phyloP scores from a whole-genome alignment of 2,113 vertebrate species.

The Siniperca knerii region DNA sequence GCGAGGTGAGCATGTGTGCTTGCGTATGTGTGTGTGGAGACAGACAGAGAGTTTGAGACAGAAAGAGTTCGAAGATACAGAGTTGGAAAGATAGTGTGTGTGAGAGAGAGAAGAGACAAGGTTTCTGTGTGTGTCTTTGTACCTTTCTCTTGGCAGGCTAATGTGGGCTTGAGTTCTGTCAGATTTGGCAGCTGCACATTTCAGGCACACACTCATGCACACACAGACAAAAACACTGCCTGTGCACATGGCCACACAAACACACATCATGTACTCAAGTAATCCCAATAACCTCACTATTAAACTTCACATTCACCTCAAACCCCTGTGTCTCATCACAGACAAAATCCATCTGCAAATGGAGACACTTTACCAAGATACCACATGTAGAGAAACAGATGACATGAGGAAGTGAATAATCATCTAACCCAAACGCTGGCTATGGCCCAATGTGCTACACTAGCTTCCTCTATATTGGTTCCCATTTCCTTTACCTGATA shows the following conservation, averaged over 20 bases:
- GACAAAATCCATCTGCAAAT: slow-evolving; percentile 4
- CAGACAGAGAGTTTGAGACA: slow-evolving; percentile 71
- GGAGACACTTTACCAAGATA: slow-evolving; percentile 34
- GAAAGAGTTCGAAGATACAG: slow-evolving; percentile 76
- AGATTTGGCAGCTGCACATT: slow-evolving; percentile 79
- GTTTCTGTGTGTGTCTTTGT: slow-evolving; percentile 59
- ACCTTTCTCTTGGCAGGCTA: slow-evolving; percentile 80
- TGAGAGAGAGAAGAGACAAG: slow-evolving; percentile 45
- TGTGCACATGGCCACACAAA: slow-evolving; percentile 34
- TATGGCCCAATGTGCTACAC: background rate
- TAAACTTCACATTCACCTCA: slow-evolving; percentile 39
- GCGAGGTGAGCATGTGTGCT: slow-evolving; percentile 76
- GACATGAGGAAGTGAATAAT: slow-evolving; percentile 48
- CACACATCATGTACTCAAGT: slow-evolving; percentile 29
- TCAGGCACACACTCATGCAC: slow-evolving; percentile 37
- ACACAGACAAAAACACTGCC: slow-evolving; percentile 14
- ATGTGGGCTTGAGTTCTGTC: slow-evolving; percentile 79
- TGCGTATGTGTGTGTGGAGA: slow-evolving; percentile 55
- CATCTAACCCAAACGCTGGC: slow-evolving; percentile 14
- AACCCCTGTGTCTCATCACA: slow-evolving; percentile 13
- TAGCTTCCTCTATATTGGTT: slow-evolving; percentile 34
- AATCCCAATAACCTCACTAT: slow-evolving; percentile 48
- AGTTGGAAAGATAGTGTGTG: slow-evolving; percentile 62
- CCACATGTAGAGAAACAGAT: slow-evolving; percentile 46
- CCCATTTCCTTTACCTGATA: slow-evolving; percentile 37